Conservation (phyloP, 2,888 invertebrate genomes). For the Sphecodes monilicornis region DNA sequence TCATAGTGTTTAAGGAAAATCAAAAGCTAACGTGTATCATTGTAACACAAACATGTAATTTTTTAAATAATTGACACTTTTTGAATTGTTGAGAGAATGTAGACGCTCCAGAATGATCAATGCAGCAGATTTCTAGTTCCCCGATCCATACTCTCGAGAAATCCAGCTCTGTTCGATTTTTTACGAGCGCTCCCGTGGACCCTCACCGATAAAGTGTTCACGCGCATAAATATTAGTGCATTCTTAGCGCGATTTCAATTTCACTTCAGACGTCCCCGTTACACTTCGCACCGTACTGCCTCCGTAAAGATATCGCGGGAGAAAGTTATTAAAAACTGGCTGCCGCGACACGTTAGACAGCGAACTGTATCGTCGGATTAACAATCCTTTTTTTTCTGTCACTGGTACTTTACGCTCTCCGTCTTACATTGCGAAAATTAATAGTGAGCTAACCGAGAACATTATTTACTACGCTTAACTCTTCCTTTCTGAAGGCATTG, state of each 20-base stretch:
- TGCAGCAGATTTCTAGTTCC: background rate
- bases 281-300: constrained; percentile 62
- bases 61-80: too few species aligned
- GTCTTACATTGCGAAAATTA: background rate
- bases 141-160: constrained; percentile 24
- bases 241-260: constrained; percentile 70
- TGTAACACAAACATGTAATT: too few species aligned
- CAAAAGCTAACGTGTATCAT: too few species aligned
- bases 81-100: background rate
- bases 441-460: background rate
- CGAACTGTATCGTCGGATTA: constrained; percentile 38
- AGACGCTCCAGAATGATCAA: background rate
- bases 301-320: constrained; percentile 64
- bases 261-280: constrained; percentile 68
- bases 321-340: constrained; percentile 72
- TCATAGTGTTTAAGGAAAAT: too few species aligned
- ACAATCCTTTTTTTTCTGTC: background rate
- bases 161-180: background rate
- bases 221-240: constrained; percentile 59
- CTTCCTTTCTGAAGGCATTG: background rate
- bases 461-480: background rate
- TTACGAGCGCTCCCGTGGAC: constrained; percentile 17
- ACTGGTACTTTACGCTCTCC: background rate
- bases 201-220: constrained; percentile 34
- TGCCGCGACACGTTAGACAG: constrained; percentile 54